Base-by-base conservation (phyloP, 1,140 invertebrate genomes). In the Episyrphus balteatus region DNA sequence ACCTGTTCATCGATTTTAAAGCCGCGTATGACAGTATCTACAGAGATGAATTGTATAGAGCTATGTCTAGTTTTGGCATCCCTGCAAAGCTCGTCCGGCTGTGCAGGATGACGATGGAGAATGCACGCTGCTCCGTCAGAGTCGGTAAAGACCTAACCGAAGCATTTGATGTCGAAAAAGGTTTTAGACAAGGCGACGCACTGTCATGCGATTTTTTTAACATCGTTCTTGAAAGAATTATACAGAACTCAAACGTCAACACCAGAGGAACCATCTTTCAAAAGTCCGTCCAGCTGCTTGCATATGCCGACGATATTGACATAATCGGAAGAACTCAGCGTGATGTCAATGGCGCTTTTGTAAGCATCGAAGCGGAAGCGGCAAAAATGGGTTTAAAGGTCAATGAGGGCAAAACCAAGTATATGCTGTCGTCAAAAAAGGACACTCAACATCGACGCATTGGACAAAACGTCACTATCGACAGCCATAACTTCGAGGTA, bases 11-110 rank as follows among this genome's bases (percentile, higher is more conserved):
- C 3, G 45, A 53, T 44, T 55, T 46, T 43, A 47, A 50, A 37
- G 44, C 44, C 34, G 52, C 48, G 3, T 56, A 55, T 43, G 55
- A 56, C 30, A 52, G 34, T 19, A 41, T 52, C 17, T 34, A 36
- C 12, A 37, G 46, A 42, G n/a, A 10, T 1, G 31, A 38, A 15
- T 2, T 53, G 19, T 38, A 21, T 2, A 37, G 26, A n/a, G 30
- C 14, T 12, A 30, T 51, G 19, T 26, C n/a, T 15, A 15, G 39
- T 11, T 39, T 44, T 1, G 31, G 19, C 10, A 44, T 51, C 15
- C 49, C 52, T 7, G 13, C 31, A 2, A 54, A 49, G 17, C 36
- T 54, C 18, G 47, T 45, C 5, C 18, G 7, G 11, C 18, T 51
- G n/a, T 19, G 19, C 18, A 6, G 14, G 30, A 49, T 51, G 52